A percentile compares a stretch with the other conserved stretches of the same genome.
phyloP scores from a whole-genome alignment of 1,140 invertebrate species.

The Drosophila repletoides region DNA sequence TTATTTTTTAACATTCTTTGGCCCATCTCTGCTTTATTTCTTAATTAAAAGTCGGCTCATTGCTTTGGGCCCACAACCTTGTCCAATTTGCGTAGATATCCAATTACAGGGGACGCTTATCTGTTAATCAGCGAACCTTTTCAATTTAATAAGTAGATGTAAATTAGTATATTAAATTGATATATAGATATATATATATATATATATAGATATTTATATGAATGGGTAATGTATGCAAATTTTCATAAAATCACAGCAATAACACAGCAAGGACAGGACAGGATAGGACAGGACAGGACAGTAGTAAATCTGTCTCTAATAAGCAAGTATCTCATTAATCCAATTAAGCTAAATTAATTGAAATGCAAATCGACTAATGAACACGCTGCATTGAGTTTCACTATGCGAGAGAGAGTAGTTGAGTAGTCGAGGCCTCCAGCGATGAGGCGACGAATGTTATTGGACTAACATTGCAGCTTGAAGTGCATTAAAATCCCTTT shows the following conservation, averaged over 20 bases:
- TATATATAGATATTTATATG: not conserved
- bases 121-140: constrained; percentile 56
- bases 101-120: constrained; percentile 52
- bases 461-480: not conserved
- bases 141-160: constrained; percentile 63
- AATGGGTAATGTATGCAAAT: constrained; percentile 50
- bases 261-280: constrained; percentile 19
- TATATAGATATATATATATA: constrained; percentile 37
- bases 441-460: not conserved
- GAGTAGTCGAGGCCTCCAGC: not conserved
- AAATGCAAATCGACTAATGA: constrained; percentile 76
- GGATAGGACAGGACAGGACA: constrained; percentile 17
- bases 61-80: too few species aligned
- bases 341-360: constrained; percentile 77
- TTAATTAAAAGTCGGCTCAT: too few species aligned
- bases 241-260: constrained; percentile 49
- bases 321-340: constrained; percentile 76
- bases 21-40: too few species aligned
- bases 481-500: constrained; percentile 50
- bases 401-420: not conserved
- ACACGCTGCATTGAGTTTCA: constrained; percentile 54
- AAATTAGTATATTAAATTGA: constrained; percentile 60
- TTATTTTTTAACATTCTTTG: too few species aligned
- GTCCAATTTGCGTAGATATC: constrained; percentile 34
- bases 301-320: constrained; percentile 58